Percentiles rank a stretch among this genome's conserved stretches.
These are phyloP conservation scores for Drosophila paramelanica DNA, from an alignment of 2,888 invertebrate genomes.

Conservation along the genomic window DNA sequence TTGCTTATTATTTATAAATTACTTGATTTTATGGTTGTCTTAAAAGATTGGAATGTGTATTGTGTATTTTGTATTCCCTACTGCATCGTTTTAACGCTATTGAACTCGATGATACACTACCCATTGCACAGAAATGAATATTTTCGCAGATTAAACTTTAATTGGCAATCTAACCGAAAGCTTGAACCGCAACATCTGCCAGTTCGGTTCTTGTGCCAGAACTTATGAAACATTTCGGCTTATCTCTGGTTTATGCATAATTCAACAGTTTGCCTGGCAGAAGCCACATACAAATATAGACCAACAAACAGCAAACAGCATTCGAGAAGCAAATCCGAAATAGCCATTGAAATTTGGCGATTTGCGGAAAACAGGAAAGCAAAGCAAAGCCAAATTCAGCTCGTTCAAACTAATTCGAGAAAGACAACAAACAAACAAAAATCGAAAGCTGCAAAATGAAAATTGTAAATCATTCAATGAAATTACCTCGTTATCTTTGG, in stretches of 20 bases:
- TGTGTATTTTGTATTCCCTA: neutral
- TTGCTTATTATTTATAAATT: no score
- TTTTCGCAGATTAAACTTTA: conserved; percentile 60
- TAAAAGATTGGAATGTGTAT: neutral
- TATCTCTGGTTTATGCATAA: conserved; percentile 65
- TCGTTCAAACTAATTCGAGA: conserved; percentile 46
- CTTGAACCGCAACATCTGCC: conserved; percentile 11
- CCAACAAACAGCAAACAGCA: conserved; percentile 15
- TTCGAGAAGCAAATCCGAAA: conserved; percentile 23
- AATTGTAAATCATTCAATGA: conserved; percentile 76
- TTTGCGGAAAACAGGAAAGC: conserved; percentile 32
- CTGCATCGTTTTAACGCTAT: neutral
- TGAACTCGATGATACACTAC: neutral
- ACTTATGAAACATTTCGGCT: conserved; percentile 60
- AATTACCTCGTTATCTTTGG: conserved; percentile 82
- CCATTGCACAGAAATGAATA: conserved; percentile 30
- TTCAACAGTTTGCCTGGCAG: conserved; percentile 61
- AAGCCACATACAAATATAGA: conserved; percentile 27
- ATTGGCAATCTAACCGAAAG: conserved; percentile 36
- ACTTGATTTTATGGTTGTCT: neutral
- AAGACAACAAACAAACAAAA: conserved; percentile 33
- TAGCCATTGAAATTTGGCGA: conserved; percentile 36
- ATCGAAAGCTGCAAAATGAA: conserved; percentile 45
- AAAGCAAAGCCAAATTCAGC: conserved; percentile 28
- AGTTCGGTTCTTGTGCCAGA: conserved; percentile 11